Evolutionary conservation across 2,797 vertebrate species (phyloP).

Genomic region (Falco concolor): DNA sequence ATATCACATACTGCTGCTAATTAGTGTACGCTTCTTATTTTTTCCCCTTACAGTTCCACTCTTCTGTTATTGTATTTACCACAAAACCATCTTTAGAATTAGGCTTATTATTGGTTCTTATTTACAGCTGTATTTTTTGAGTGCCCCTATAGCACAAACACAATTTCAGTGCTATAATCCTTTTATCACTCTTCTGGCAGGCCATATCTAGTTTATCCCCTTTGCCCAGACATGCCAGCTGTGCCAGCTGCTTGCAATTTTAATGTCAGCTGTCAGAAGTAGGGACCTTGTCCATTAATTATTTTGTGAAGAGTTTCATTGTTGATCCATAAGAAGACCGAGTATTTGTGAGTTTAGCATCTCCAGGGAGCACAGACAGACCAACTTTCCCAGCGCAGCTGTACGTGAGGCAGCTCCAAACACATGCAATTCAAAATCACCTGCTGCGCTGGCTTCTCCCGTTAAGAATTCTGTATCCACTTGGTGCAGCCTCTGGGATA

Average conservation of each 20-base stretch:
- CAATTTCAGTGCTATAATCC: not conserved
- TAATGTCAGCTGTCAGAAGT: not conserved
- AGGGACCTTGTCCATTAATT: not conserved
- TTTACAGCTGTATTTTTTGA: not conserved
- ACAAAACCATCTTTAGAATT: not conserved
- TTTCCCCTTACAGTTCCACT: accelerated
- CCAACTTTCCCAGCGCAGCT: conserved; percentile 4
- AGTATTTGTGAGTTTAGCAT: not conserved
- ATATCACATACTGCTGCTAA: not conserved
- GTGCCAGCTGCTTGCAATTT: not conserved
- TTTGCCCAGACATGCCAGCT: not conserved
- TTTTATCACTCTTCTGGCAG: not conserved
- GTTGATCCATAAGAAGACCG: conserved; percentile 1
- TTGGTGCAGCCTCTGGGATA: not conserved
- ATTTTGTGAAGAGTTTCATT: conserved; percentile 15
- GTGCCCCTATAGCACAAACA: not conserved
- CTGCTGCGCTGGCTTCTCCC: not conserved
- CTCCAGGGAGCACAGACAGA: not conserved
- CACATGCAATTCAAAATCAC: not conserved
- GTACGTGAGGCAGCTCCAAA: not conserved
- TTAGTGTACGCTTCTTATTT: not conserved
- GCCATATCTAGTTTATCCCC: not conserved
- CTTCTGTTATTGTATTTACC: not conserved
- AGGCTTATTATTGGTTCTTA: not conserved
- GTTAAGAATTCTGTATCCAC: not conserved